Evolutionary conservation across 2,113 vertebrate species (phyloP).

Genomic region (Bubo bubo): DNA sequence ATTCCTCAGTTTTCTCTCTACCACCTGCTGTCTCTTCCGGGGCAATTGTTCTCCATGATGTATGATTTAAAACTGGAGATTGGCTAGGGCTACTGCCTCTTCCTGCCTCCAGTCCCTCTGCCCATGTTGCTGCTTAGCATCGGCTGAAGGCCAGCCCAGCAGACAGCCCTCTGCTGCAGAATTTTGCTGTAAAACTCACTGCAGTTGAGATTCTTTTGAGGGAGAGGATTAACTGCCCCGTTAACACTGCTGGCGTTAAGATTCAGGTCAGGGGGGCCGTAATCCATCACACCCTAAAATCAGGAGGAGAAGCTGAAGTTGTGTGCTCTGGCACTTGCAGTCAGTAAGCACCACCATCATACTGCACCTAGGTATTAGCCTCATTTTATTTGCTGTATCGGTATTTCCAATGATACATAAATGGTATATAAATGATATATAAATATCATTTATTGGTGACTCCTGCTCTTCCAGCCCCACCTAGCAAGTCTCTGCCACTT

Average conservation of each 20-base stretch:
- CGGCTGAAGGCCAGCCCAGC: accelerated
- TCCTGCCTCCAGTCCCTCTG: not conserved
- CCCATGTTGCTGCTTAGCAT: accelerated
- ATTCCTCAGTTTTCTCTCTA: not conserved
- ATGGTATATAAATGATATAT: no score
- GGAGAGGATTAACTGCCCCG: not conserved
- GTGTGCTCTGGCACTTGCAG: not conserved
- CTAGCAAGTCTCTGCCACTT: not conserved
- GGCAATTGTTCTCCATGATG: not conserved
- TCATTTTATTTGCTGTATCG: not conserved
- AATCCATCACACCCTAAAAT: not conserved
- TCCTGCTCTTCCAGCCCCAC: not conserved
- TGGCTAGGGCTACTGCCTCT: not conserved
- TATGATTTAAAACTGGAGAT: not conserved
- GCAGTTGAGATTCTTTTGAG: not conserved
- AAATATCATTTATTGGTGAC: no score
- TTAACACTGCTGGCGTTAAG: not conserved
- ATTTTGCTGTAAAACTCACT: not conserved
- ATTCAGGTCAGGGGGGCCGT: not conserved
- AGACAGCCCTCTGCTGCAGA: not conserved
- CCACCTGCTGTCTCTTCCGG: not conserved
- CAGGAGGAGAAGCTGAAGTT: not conserved
- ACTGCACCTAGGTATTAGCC: not conserved
- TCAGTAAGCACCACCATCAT: not conserved
- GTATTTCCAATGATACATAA: no score